Evolutionary conservation across 2,113 vertebrate species (phyloP).

Genomic region (Rattus rattus): DNA sequence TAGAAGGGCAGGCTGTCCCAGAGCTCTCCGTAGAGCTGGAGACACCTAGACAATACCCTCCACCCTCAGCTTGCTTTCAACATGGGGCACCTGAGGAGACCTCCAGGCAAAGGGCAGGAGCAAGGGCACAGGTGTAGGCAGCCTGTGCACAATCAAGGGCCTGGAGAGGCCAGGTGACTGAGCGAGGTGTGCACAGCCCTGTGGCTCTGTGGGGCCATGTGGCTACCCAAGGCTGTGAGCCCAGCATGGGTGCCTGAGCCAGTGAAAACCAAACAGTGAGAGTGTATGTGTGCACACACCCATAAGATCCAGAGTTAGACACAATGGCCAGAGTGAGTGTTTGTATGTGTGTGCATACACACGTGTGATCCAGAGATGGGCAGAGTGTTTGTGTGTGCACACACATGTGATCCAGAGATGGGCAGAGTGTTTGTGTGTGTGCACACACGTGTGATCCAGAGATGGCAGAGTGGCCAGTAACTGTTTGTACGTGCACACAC

Average conservation of each 20-base stretch:
- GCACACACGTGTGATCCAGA: too few relatives aligned
- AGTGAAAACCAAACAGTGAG: not conserved
- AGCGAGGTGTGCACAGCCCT: not conserved
- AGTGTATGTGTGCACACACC: not conserved
- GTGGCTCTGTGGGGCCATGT: not conserved
- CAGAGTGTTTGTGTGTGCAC: too few relatives aligned
- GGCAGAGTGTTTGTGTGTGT: too few relatives aligned
- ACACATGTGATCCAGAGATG: too few relatives aligned
- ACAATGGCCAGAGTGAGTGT: not conserved
- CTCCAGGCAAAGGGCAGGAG: not conserved
- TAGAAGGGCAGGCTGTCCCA: too few relatives aligned
- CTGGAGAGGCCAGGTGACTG: not conserved
- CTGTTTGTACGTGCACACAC: too few relatives aligned
- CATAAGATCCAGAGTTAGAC: not conserved
- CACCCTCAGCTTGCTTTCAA: not conserved
- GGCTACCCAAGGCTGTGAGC: not conserved
- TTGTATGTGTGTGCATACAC: not conserved
- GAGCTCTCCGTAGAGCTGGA: not conserved
- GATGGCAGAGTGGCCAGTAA: too few relatives aligned
- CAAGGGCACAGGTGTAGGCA: not conserved
- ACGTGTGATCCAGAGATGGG: not conserved
- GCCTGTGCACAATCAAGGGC: too few relatives aligned
- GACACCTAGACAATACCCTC: not conserved
- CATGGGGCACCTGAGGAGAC: not conserved
- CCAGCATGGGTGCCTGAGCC: not conserved